These are phyloP conservation scores for Graphium colonna DNA, from an alignment of 2,888 invertebrate species.

Conservation along the genomic window DNA sequence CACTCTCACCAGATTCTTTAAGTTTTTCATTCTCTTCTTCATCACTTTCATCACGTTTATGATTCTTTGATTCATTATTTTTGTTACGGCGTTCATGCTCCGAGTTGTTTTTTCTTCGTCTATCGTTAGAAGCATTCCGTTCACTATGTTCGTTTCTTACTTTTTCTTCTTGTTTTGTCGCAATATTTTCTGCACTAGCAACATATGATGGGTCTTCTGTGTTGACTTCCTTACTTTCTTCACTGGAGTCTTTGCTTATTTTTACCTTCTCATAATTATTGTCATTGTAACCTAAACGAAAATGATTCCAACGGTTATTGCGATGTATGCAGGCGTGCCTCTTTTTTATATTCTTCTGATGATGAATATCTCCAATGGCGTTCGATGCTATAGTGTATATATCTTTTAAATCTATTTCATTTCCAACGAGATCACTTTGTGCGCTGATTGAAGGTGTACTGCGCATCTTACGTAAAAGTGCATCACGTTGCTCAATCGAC, in stretches of 20 bases:
- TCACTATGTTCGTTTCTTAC: background rate
- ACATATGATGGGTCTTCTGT: slow-evolving; percentile 2
- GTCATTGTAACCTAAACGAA: background rate
- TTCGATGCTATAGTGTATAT: background rate
- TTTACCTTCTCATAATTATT: slow-evolving; percentile 1
- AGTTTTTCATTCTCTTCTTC: too few species aligned
- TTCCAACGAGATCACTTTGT: slow-evolving; percentile 2
- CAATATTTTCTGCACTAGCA: background rate
- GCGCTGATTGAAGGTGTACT: background rate
- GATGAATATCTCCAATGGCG: slow-evolving; percentile 4
- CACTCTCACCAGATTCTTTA: too few species aligned
- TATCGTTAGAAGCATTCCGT: background rate
- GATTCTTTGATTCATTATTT: too few species aligned
- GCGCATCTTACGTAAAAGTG: background rate
- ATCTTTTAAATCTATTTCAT: slow-evolving; percentile 4
- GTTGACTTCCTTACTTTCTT: slow-evolving; percentile 5
- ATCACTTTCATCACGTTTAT: too few species aligned
- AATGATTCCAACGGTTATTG: background rate
- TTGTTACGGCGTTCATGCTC: background rate
- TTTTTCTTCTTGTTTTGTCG: slow-evolving; percentile 1
- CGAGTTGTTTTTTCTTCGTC: background rate
- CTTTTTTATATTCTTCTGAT: background rate
- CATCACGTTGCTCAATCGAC: background rate
- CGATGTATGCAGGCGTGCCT: slow-evolving; percentile 9
- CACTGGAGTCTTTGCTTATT: slow-evolving; percentile 2